A percentile compares a stretch with the other conserved stretches of the same genome.
Conservation (phyloP, 2,797 vertebrate species). For the Rhodeus uyekii region DNA sequence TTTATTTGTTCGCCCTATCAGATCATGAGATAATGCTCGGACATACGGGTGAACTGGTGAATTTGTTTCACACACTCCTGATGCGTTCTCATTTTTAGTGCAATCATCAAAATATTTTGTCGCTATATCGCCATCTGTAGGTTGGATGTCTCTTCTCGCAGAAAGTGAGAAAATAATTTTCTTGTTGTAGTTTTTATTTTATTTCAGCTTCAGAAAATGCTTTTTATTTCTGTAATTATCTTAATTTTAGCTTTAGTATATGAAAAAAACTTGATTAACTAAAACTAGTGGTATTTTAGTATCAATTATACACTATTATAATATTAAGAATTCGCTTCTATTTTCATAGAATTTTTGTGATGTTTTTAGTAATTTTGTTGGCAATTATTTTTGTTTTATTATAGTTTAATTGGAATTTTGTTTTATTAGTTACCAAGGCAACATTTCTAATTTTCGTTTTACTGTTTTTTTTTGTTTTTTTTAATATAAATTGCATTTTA, state of each 20-base stretch:
- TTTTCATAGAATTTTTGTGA: not conserved
- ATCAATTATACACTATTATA: not conserved
- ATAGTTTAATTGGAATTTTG: not conserved
- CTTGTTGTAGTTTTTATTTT: not conserved
- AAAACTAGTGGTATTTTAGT: not conserved
- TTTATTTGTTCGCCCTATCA: conserved; percentile 35
- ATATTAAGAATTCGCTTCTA: not conserved
- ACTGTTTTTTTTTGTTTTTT: not conserved
- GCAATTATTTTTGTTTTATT: too few relatives aligned
- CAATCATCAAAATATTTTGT: not conserved
- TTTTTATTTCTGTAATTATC: not conserved
- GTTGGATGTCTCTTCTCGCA: not conserved
- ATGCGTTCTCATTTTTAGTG: not conserved
- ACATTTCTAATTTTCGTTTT: not conserved
- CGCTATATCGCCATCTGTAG: not conserved
- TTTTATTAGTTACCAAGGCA: too few relatives aligned
- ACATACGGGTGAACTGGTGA: not conserved
- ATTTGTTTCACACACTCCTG: not conserved
- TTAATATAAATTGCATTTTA: not conserved
- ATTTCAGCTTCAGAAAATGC: not conserved
- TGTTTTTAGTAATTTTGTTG: not conserved
- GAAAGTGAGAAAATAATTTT: not conserved
- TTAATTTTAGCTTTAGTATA: not conserved
- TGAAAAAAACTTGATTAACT: not conserved
- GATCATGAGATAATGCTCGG: conserved; percentile 27